Percentiles rank a stretch among this genome's conserved stretches.
Conservation (phyloP, 2,113 vertebrate species). For the Notothenia rossii region DNA sequence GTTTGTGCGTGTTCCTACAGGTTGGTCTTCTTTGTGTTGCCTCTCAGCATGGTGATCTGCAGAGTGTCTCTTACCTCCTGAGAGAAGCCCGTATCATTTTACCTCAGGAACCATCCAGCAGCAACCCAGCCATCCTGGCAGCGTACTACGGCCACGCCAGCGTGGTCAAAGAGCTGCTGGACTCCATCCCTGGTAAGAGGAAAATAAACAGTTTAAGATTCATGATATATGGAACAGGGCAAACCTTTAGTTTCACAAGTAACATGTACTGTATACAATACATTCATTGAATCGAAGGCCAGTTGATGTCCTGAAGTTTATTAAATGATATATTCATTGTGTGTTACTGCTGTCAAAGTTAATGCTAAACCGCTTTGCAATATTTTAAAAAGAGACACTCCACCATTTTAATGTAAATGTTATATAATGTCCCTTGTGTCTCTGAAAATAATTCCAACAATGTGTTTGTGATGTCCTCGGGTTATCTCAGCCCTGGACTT, state of each 20-base stretch:
- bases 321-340: background rate
- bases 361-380: background rate
- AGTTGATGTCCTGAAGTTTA: background rate
- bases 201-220: background rate
- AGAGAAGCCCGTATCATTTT: constrained; percentile 83
- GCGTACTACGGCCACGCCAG: constrained; percentile 87
- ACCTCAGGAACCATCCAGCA: constrained; percentile 85
- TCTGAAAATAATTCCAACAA: too few species aligned
- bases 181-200: constrained; percentile 87
- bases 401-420: background rate
- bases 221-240: background rate
- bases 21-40: constrained; percentile 84
- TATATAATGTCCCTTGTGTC: too few species aligned
- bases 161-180: constrained; percentile 88
- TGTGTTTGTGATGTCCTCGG: too few species aligned
- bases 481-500: too few species aligned
- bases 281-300: background rate
- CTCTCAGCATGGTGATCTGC: constrained; percentile 87
- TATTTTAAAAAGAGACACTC: background rate
- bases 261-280: background rate
- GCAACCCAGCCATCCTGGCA: constrained; percentile 91
- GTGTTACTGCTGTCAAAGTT: constrained; percentile 1
- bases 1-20: constrained; percentile 36
- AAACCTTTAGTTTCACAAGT: background rate
- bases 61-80: constrained; percentile 88